phyloP scores from a whole-genome alignment of 2,888 invertebrate genomes.

The Conus canariensis region DNA sequence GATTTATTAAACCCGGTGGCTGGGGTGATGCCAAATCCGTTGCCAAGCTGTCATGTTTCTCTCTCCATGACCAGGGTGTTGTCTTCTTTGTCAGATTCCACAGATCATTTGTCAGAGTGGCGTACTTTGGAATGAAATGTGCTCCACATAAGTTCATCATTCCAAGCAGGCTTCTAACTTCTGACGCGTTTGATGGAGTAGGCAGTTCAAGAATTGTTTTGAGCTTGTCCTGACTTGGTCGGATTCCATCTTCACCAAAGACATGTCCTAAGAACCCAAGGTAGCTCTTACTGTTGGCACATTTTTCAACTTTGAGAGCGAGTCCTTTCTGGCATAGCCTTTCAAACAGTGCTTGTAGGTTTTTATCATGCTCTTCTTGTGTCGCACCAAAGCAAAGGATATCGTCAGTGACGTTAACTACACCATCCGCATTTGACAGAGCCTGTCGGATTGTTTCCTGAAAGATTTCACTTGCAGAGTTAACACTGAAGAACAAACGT shows the following conservation, averaged over 20 bases:
- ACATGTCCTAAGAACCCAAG: conserved; percentile 40
- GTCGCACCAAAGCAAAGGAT: conserved; percentile 36
- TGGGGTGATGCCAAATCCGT: no score
- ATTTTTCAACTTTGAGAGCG: conserved; percentile 39
- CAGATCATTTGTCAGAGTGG: no score
- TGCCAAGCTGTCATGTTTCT: neutral
- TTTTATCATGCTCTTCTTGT: conserved; percentile 39
- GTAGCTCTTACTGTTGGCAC: conserved; percentile 27
- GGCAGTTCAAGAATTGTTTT: conserved; percentile 29
- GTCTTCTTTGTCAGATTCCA: conserved; percentile 35
- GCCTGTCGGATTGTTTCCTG: conserved; percentile 75
- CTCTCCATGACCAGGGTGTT: conserved; percentile 34
- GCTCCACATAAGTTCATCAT: no score
- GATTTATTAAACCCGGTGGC: no score
- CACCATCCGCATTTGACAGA: conserved; percentile 19
- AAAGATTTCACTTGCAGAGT: conserved; percentile 28
- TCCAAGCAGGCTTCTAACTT: conserved; percentile 42
- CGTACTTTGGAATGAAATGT: no score
- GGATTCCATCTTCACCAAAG: conserved; percentile 17
- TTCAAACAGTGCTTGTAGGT: conserved; percentile 33
- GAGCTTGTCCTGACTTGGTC: conserved; percentile 41
- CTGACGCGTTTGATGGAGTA: conserved; percentile 39
- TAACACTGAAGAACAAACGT: neutral
- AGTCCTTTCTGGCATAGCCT: conserved; percentile 36
- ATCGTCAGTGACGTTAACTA: conserved; percentile 44